Base-by-base conservation (phyloP, 1,140 invertebrate species). In the Dendrolimus punctatus region DNA sequence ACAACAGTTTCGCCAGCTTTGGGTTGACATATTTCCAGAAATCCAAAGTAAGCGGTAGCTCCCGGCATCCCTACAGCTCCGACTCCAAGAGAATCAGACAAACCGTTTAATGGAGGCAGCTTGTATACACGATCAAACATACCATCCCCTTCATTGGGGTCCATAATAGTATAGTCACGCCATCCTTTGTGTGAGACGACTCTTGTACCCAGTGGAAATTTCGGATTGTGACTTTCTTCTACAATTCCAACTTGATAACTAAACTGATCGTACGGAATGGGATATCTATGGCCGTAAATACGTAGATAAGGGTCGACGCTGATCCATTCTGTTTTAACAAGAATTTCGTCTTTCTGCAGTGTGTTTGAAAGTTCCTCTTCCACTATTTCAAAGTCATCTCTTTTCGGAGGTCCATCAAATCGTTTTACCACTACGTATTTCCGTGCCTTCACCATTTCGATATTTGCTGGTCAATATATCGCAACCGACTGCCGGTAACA, bases 21-120 rank as follows among this genome's bases (percentile, higher is more conserved):
- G 6, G 92, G 50, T 45, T 91, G 62, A 56, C 92, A 93, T 38
- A 93, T 73, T 52, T 92, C 89, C 40, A 91, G 54, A 9, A 94
- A 86, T 0, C 92, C 93, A 76, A 93, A 93, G 68, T 92, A 93
- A 0, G 92, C 92, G 0, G 92, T 92, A 48, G 89, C 88, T 40
- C 73, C 73, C 0, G 69, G 62, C 71, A 74, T 73, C 5, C 73
- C 71, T 0, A 68, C 50, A 7, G 59, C 59, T 9, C 73, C 70
- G 6, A 76, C 37, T 4, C 54, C 73, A 2, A 68, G 44, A 39
- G 71, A 73, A 38, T 41, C 9, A 7, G 73, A 58, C 6, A 73
- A 45, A n/a, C 57, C 60, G 46, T 64, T 53, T 9, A 74, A 50
- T 39, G 68, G 53, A 0, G 73, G 71, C 7, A 72, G 39, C 10